Evolutionary conservation across 2,888 invertebrate species (phyloP).

Genomic region (Cepaea hortensis): DNA sequence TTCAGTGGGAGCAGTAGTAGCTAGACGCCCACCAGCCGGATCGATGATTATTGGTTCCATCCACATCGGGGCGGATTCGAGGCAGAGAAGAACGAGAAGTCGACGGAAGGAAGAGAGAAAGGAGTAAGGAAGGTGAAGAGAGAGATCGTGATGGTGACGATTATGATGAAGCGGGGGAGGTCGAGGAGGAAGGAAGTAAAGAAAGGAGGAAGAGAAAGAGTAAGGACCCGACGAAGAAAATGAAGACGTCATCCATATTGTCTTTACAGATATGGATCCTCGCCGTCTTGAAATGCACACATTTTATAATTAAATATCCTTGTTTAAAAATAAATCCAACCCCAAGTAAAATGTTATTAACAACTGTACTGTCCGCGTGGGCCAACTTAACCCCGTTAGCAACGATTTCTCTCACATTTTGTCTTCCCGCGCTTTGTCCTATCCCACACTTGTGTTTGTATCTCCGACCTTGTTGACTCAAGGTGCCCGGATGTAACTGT

Average conservation of each 20-base stretch:
- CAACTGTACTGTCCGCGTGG: too few relatives aligned
- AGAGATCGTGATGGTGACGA: not conserved
- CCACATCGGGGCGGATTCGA: too few relatives aligned
- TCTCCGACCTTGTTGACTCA: slow-evolving; percentile 16
- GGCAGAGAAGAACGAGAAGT: too few relatives aligned
- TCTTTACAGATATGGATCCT: too few relatives aligned
- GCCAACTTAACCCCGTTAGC: not conserved
- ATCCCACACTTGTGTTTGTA: not conserved
- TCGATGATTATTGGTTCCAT: too few relatives aligned
- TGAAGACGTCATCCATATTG: not conserved
- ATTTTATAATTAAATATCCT: not conserved
- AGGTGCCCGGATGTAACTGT: slow-evolving; percentile 13
- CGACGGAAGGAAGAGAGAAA: not conserved
- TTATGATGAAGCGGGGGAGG: not conserved
- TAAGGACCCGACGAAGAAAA: not conserved
- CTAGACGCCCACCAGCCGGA: too few relatives aligned
- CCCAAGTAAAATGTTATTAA: not conserved
- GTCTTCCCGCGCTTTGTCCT: not conserved
- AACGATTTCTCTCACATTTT: not conserved
- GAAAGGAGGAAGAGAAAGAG: not conserved
- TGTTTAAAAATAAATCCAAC: not conserved
- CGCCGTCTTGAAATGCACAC: too few relatives aligned
- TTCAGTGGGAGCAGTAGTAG: too few relatives aligned
- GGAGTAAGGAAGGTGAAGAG: too few relatives aligned
- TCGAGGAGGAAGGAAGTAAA: not conserved